A percentile compares a stretch with the other conserved stretches of the same genome.
These are phyloP conservation scores for Enteromius thamalakanensis DNA, from an alignment of 2,797 vertebrate genomes.

Conservation along the genomic window DNA sequence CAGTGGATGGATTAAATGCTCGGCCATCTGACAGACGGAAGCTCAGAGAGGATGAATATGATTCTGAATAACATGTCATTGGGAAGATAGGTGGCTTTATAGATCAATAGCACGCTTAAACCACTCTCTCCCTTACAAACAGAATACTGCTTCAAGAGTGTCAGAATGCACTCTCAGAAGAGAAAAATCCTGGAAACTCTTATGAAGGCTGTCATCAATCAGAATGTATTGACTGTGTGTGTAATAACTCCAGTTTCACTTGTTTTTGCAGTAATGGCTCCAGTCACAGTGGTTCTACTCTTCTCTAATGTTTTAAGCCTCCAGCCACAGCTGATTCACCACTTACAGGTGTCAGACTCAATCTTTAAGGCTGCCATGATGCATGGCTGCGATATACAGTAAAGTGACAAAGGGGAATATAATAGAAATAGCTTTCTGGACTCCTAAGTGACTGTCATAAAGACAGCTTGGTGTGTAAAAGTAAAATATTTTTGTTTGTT, in stretches of 20 bases:
- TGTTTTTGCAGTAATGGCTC: constrained; percentile 72
- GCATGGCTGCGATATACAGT: not conserved
- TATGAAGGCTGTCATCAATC: constrained; percentile 76
- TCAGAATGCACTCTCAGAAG: constrained; percentile 46
- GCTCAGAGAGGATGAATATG: constrained; percentile 11
- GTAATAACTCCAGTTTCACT: constrained; percentile 79
- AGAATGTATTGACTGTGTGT: constrained; percentile 74
- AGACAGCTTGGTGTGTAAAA: constrained; percentile 70
- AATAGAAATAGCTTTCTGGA: constrained; percentile 27
- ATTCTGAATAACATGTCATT: constrained; percentile 48
- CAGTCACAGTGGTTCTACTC: constrained; percentile 64
- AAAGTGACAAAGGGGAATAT: constrained; percentile 30
- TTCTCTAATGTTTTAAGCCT: constrained; percentile 62
- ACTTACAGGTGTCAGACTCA: constrained; percentile 43
- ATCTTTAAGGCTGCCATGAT: constrained; percentile 4
- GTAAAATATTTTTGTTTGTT: constrained; percentile 1
- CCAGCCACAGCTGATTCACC: constrained; percentile 3
- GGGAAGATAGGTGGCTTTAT: constrained; percentile 9
- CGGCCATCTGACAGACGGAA: constrained; percentile 18
- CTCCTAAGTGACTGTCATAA: constrained; percentile 65
- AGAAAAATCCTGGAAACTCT: constrained; percentile 44
- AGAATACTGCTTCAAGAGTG: constrained; percentile 1
- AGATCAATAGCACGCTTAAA: constrained; percentile 24
- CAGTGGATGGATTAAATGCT: constrained; percentile 1
- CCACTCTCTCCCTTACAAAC: not conserved